Evolutionary conservation across 2,888 invertebrate species (phyloP).

Genomic region (Cheilosia grossa): DNA sequence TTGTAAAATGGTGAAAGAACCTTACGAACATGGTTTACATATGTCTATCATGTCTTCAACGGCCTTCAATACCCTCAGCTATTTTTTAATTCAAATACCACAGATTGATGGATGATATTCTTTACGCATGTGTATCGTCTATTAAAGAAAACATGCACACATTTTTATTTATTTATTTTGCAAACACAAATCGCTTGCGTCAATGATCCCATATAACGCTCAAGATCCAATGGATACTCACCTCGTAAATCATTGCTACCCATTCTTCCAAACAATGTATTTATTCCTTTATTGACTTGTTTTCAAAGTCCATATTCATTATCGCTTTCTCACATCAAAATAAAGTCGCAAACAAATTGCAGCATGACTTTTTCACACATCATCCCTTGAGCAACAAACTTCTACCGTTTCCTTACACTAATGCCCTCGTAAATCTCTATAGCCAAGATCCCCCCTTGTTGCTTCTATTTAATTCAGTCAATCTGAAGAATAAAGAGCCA

Average conservation of each 20-base stretch:
- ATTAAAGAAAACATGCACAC: neutral
- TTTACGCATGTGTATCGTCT: too few relatives aligned
- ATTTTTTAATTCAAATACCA: too few relatives aligned
- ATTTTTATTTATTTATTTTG: neutral
- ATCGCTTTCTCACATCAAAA: neutral
- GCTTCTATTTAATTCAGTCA: slow-evolving; percentile 37
- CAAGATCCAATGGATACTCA: neutral
- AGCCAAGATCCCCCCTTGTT: slow-evolving; percentile 26
- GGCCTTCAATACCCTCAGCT: too few relatives aligned
- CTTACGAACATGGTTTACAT: too few relatives aligned
- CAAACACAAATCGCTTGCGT: slow-evolving; percentile 9
- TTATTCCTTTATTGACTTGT: neutral
- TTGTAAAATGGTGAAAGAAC: too few relatives aligned
- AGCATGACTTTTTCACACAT: neutral
- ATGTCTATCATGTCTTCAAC: too few relatives aligned
- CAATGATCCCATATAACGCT: neutral
- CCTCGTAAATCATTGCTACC: neutral
- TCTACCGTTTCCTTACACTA: slow-evolving; percentile 30
- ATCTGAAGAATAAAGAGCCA: slow-evolving; percentile 29
- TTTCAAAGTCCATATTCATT: neutral
- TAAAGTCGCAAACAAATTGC: neutral
- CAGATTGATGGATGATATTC: too few relatives aligned
- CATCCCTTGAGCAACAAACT: slow-evolving; percentile 15
- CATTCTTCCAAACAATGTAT: neutral
- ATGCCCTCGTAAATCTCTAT: slow-evolving; percentile 47